phyloP scores from a whole-genome alignment of 2,113 vertebrate genomes.

The Ceyx margarethae region DNA sequence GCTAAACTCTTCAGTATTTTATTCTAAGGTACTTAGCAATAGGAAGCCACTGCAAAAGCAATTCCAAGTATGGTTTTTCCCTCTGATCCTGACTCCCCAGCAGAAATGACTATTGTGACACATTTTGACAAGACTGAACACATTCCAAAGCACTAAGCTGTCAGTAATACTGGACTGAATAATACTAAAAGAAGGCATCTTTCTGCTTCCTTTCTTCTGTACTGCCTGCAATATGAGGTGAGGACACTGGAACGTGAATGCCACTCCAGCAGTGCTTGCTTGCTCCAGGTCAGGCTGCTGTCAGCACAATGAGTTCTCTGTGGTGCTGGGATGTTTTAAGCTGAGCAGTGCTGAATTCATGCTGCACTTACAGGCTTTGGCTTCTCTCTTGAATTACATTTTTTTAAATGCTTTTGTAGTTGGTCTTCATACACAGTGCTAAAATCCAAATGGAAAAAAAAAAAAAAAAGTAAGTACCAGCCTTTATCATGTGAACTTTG shows the following conservation, averaged over 20 bases:
- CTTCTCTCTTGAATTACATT: conserved; percentile 92
- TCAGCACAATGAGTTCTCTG: not conserved
- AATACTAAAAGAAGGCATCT: no score
- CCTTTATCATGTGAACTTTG: not conserved
- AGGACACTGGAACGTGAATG: not conserved
- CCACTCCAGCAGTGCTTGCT: not conserved
- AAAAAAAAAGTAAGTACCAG: not conserved
- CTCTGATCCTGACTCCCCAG: not conserved
- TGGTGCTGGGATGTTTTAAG: not conserved
- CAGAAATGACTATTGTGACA: not conserved
- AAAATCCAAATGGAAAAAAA: conserved; percentile 46
- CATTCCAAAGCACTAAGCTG: fast-evolving
- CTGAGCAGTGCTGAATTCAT: not conserved
- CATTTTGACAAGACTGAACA: not conserved
- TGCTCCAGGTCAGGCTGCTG: not conserved
- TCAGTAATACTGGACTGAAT: not conserved
- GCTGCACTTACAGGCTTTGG: conserved; percentile 85
- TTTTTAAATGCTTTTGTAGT: conserved; percentile 90
- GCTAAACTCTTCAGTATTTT: not conserved
- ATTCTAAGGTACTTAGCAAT: not conserved
- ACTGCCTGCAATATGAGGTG: fast-evolving
- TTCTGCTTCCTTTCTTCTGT: no score
- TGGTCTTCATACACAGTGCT: conserved; percentile 92
- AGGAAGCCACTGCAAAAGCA: not conserved
- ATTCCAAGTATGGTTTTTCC: not conserved